Evolutionary conservation across 2,888 invertebrate species (phyloP).

Genomic region (Anagyrus pseudococci): DNA sequence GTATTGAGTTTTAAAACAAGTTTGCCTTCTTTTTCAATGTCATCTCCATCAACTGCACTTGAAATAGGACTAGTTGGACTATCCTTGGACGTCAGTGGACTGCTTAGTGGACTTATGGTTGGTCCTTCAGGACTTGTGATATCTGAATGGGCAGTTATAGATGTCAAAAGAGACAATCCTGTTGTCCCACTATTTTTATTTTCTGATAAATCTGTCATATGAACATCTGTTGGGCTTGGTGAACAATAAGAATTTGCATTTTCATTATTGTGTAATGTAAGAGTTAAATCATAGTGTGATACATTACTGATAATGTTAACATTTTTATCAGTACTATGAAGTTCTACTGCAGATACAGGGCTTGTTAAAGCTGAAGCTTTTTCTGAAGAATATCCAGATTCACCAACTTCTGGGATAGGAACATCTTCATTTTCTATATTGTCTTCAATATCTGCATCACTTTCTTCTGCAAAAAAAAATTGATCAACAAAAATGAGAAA

Average conservation of each 20-base stretch:
- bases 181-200: slow-evolving; percentile 27
- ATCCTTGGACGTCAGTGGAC: slow-evolving; percentile 63
- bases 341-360: slow-evolving; percentile 59
- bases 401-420: slow-evolving; percentile 65
- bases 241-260: slow-evolving; percentile 19
- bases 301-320: not conserved
- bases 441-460: slow-evolving; percentile 84
- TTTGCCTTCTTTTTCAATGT: slow-evolving; percentile 22
- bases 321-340: slow-evolving; percentile 22
- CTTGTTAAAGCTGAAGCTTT: slow-evolving; percentile 67
- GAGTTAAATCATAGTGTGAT: not conserved
- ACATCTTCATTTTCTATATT: slow-evolving; percentile 63
- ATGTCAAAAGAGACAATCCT: slow-evolving; percentile 42
- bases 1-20: slow-evolving; percentile 5
- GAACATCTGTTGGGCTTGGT: slow-evolving; percentile 43
- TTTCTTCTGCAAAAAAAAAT: slow-evolving; percentile 66
- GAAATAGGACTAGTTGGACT: slow-evolving; percentile 66
- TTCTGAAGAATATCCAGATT: slow-evolving; percentile 74
- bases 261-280: not conserved
- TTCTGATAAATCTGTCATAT: slow-evolving; percentile 41
- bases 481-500: not conserved
- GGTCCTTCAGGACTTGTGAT: slow-evolving; percentile 48
- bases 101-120: slow-evolving; percentile 49
- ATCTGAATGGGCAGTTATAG: slow-evolving; percentile 46
- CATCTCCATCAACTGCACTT: slow-evolving; percentile 51